Evolutionary conservation across 2,888 invertebrate genomes (phyloP), one percentile per base, ranked within the genome.

Genomic region (Dichetophora obliterata): DNA sequence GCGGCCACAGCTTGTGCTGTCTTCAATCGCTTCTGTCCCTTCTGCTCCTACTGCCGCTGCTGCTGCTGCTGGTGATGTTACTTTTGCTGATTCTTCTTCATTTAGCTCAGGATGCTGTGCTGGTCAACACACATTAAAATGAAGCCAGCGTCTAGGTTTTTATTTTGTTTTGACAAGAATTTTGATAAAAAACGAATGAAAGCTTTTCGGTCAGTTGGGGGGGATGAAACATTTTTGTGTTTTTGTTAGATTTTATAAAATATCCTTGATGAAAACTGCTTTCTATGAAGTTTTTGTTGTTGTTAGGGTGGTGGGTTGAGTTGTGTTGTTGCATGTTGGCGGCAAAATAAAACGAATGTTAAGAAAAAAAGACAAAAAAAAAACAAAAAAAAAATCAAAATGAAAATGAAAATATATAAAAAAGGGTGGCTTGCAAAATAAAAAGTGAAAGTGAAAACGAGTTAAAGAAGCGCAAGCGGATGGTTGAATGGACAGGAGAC

Each of bases 391-490:
- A 24, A 57, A 72, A 22, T n/a, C 27, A 59, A 72, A 72, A 59
- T 24, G 52, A 57, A 72, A 59, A 61, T 22, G 31, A 50, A n/a
- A n/a, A n/a, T n/a, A 59, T 43, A 31, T 4, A 75, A 65, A 68
- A 71, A 54, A 22, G 76, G 70, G 65, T 63, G 71, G 65, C 65
- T 34, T 50, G 50, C 63, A 22, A 73, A 63, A 73, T 63, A 65
- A 72, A 76, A 71, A 72, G 71, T 65, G 68, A 76, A 73, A 76
- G 73, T 76, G 68, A 73, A 76, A 76, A 76, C 76, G 76, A 76
- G 76, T 76, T 76, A 34, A 76, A 76, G 65, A 50, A 63, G 70
- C 59, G 24, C 19, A 27, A 37, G 31, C 69, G 37, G 54, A 48
- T 48, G 61, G 43, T 22, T 63, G 50, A 63, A 69, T 52, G 61